Percentiles rank a stretch among this genome's conserved stretches.
phyloP scores from a whole-genome alignment of 2,797 vertebrate genomes.

The Rhynchotus rufescens region DNA sequence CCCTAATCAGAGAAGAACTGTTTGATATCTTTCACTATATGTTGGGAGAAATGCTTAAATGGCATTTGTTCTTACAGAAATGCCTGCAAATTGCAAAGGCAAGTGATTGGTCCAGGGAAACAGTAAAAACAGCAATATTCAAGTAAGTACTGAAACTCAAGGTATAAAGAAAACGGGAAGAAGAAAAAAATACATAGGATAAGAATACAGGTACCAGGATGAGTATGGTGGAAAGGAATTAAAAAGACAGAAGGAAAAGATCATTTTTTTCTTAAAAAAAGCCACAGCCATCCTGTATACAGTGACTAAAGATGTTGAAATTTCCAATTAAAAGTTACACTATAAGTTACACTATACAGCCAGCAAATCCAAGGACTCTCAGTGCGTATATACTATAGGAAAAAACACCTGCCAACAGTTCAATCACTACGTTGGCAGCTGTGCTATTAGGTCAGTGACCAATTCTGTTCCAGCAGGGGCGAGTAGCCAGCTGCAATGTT shows the following conservation, averaged over 20 bases:
- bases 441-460: not conserved
- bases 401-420: slow-evolving; percentile 29
- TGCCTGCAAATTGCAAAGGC: not conserved
- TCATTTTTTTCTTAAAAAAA: not conserved
- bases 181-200: not conserved
- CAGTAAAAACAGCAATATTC: not conserved
- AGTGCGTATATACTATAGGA: not conserved
- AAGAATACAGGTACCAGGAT: not conserved
- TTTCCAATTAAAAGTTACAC: slow-evolving; percentile 21
- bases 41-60: not conserved
- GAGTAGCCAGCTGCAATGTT: slow-evolving; percentile 7
- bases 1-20: not conserved
- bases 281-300: not conserved
- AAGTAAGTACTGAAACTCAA: not conserved
- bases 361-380: slow-evolving; percentile 6
- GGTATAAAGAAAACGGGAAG: not conserved
- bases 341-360: not conserved
- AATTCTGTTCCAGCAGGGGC: slow-evolving; percentile 16
- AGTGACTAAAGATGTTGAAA: not conserved
- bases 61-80: not conserved
- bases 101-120: not conserved
- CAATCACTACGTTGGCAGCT: not conserved
- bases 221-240: fast-evolving
- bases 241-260: not conserved
- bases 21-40: not conserved